Base-by-base conservation (phyloP, 2,113 vertebrate genomes). In the Heterotilapia buettikoferi region DNA sequence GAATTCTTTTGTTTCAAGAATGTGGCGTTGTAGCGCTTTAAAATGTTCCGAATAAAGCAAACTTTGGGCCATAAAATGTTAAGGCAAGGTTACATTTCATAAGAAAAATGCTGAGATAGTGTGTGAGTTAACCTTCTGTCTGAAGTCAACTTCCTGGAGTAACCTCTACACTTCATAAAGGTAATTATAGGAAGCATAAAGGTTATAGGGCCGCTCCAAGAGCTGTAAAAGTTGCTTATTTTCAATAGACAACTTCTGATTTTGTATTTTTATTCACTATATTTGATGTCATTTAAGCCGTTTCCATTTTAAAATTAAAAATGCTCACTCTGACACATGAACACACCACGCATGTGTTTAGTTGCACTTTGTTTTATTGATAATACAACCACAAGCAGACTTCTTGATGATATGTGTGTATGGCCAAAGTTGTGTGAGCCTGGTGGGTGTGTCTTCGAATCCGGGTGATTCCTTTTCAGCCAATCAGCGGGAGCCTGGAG, bases 391-490 rank as follows among this genome's bases (percentile, higher is more conserved):
- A n/a, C 84, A 87, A 81, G 52, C 33, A 45, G 84, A 63, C 26
- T 66, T 82, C 10, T 31, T 79, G 43, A 33, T 36, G 36, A 71
- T 52, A 45, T 85, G 50, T 73, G 53, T 57, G 40, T 63, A 47
- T 53, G 33, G n/a, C 19, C 18, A 52, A 81, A 19, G 54, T 9
- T 87, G 76, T 66, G 86, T 81, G 94, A 88, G 84, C 52, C 59
- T 40, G 13, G 78, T 36, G 16, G 66, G 73, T 92, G 90, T 85
- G 85, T 94, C 89, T 45, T 56, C 0, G 1, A 33, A 86, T 91
- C 71, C 87, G 91, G 94, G 92, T 96, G 94, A 96, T 95, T 90
- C 79, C 47, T 45, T 91, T 16, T 29, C 13, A 36, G 71, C 94
- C 95, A 96, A 95, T 94, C 85, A 4, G 38, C 26, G 1, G 80